Conservation (phyloP, 1,140 invertebrate species). For the Fopius arisanus region DNA sequence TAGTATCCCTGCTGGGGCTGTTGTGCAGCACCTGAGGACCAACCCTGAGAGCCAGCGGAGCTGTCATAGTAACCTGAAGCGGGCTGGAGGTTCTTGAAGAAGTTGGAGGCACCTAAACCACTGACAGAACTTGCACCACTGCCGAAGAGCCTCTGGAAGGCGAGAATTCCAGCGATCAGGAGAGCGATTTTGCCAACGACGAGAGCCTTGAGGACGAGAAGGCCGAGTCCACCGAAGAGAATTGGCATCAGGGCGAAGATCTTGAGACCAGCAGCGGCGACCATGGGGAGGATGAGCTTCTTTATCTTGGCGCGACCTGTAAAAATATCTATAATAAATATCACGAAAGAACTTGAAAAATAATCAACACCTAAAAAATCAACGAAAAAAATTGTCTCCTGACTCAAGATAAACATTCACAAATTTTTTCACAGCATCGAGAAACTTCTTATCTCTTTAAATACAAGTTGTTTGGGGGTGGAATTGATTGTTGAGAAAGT, state of each 20-base stretch:
- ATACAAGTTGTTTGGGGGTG: no score
- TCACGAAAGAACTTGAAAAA: neutral
- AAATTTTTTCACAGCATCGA: no score
- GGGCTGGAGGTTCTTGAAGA: constrained; percentile 44
- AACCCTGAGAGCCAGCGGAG: constrained; percentile 50
- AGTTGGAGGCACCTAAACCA: constrained; percentile 45
- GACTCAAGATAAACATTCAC: no score
- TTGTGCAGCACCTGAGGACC: constrained; percentile 62
- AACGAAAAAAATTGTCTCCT: no score
- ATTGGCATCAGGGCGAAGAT: constrained; percentile 74
- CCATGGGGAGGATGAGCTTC: constrained; percentile 73
- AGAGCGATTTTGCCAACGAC: constrained; percentile 79
- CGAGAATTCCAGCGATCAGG: constrained; percentile 72
- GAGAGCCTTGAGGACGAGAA: constrained; percentile 77
- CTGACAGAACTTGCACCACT: constrained; percentile 57
- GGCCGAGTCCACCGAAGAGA: constrained; percentile 72
- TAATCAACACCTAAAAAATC: no score
- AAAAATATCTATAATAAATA: constrained; percentile 29
- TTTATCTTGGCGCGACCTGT: constrained; percentile 77
- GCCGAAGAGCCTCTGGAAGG: constrained; percentile 73
- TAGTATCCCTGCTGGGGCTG: constrained; percentile 62
- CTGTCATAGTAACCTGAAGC: constrained; percentile 46
- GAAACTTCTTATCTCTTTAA: no score
- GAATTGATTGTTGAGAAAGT: neutral
- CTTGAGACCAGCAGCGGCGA: constrained; percentile 73